These are phyloP conservation scores for Smutsia gigantea DNA, from an alignment of 2,797 vertebrate species.

Conservation along the genomic window DNA sequence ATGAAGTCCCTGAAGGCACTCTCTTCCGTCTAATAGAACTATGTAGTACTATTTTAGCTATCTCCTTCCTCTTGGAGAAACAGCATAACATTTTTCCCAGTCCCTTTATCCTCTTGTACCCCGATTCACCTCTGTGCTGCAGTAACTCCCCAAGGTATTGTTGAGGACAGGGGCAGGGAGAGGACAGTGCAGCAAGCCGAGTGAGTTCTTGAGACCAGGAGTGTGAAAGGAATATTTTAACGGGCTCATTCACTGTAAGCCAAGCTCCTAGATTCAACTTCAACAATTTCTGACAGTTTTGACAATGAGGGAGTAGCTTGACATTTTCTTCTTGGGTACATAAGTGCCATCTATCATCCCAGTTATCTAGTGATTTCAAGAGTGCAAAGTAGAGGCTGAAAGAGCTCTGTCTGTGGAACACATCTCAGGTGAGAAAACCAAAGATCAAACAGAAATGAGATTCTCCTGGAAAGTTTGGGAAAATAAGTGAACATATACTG, in stretches of 20 bases:
- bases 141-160: neutral
- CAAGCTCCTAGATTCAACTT: neutral
- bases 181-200: accelerated
- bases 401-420: neutral
- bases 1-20: neutral
- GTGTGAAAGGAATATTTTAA: neutral
- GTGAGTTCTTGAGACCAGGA: neutral
- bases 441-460: neutral
- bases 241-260: neutral
- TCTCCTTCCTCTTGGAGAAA: neutral
- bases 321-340: neutral
- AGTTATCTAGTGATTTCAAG: constrained; percentile 41
- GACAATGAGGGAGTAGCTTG: neutral
- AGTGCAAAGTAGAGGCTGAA: neutral
- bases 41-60: neutral
- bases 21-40: neutral
- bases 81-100: accelerated
- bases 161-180: accelerated
- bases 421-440: neutral
- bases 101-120: accelerated
- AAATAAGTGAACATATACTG: neutral
- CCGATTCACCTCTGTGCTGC: neutral
- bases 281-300: constrained; percentile 3
- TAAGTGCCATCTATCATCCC: neutral
- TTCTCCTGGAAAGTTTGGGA: neutral